A percentile compares a stretch with the other conserved stretches of the same genome.
These are phyloP conservation scores for Altica lythri DNA, from an alignment of 2,888 invertebrate species.

Conservation along the genomic window DNA sequence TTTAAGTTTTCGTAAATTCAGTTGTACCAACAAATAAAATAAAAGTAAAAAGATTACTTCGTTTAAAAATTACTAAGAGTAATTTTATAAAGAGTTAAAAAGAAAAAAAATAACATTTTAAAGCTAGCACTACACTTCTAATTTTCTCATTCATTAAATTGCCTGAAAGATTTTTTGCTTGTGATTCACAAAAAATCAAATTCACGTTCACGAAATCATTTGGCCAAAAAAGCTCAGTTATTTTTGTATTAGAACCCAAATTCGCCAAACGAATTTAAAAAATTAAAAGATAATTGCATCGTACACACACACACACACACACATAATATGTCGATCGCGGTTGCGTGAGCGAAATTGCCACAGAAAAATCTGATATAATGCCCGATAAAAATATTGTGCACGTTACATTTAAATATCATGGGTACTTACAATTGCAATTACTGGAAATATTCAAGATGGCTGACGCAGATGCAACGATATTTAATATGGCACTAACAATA, in stretches of 20 bases:
- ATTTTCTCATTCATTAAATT: too few relatives aligned
- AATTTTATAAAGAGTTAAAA: too few relatives aligned
- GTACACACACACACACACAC: neutral
- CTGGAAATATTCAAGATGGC: conserved; percentile 51
- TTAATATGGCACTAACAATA: conserved; percentile 29
- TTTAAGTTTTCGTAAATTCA: too few relatives aligned
- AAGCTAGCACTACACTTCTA: too few relatives aligned
- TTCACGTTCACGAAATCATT: too few relatives aligned
- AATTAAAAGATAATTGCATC: neutral
- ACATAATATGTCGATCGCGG: neutral
- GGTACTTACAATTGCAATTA: conserved; percentile 49
- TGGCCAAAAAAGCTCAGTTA: too few relatives aligned
- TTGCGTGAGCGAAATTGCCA: conserved; percentile 10
- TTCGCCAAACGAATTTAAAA: neutral
- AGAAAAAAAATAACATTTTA: too few relatives aligned
- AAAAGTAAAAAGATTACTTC: too few relatives aligned
- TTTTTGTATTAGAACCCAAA: conserved; percentile 7
- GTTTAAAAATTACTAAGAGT: too few relatives aligned
- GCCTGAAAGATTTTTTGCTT: too few relatives aligned
- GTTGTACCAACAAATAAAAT: too few relatives aligned
- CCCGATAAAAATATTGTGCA: conserved; percentile 38
- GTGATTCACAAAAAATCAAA: too few relatives aligned
- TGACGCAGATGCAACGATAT: conserved; percentile 37
- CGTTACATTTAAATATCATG: conserved; percentile 50
- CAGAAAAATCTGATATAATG: conserved; percentile 3